Base-by-base conservation (phyloP, 2,888 invertebrate species). In the Clostera curtula region DNA sequence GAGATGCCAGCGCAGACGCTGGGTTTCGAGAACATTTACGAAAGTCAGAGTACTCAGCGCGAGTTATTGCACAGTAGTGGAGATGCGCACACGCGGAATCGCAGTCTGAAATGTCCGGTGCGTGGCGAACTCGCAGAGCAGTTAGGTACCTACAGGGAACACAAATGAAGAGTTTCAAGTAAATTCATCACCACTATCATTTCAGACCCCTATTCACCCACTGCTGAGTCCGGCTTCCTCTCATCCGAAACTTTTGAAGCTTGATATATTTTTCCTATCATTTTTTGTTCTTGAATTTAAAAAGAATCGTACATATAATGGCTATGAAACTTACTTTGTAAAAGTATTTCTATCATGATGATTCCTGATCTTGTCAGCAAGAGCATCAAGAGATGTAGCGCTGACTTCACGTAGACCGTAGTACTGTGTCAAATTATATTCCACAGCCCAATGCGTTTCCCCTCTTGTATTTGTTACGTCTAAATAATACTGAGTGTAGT, bases 401-500 rank as follows among this genome's bases (percentile, higher is more conserved):
- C 89, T 91, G 47, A 96, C 89, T 64, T 93, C 92, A 47, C 88
- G 85, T 40, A 96, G 85, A 9, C 90, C 89, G 66, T 95, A 96
- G 73, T 95, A 95, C 35, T 89, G 87, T 23, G 93, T 93, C 46
- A 96, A 86, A 62, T 93, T 93, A 79, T 96, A 96, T 64, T 96
- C 95, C 25, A 91, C 83, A 27, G 86, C 76, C 96, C 96, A 96
- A 53, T 91, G 90, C 8, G 90, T 88, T 35, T 88, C 88, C n/a
- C 87, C 88, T 38, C 87, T 75, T 22, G 89, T 88, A 51, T 86
- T 87, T 18, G 87, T 86, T 58, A 96, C 86, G 74, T 96, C 94
- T 77, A 96, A 85, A 75, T 93, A 96, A 82, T 92, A 96, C 83
- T 96, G 96, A 15, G 91, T 91, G 77, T 95, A 96, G 80, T 96